Evolutionary conservation across 2,888 invertebrate genomes (phyloP).

Genomic region (Eurois occulta): DNA sequence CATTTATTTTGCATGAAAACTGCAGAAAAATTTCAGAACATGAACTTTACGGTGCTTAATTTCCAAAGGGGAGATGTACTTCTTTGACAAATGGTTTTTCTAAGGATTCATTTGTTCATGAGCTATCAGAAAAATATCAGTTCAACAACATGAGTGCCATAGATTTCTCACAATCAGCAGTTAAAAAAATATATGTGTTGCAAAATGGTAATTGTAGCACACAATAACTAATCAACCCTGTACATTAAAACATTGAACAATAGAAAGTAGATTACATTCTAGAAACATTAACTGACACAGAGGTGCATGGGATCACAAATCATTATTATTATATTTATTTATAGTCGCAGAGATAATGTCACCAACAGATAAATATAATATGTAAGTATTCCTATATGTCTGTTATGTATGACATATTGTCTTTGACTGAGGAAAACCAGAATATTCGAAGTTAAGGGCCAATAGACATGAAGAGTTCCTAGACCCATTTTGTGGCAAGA

Average conservation of each 20-base stretch:
- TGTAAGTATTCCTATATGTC: not conserved
- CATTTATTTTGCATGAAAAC: too few relatives aligned
- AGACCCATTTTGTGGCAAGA: not conserved
- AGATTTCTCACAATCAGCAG: not conserved
- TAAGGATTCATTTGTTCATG: not conserved
- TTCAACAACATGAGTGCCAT: not conserved
- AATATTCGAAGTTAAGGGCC: not conserved
- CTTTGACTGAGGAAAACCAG: not conserved
- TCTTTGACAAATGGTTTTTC: not conserved
- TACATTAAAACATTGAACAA: not conserved
- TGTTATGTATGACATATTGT: constrained; percentile 37
- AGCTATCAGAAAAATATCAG: too few relatives aligned
- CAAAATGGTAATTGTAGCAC: not conserved
- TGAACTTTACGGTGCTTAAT: too few relatives aligned
- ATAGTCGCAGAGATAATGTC: constrained; percentile 36
- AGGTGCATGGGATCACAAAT: constrained; percentile 1
- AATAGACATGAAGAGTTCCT: not conserved
- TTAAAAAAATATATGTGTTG: not conserved
- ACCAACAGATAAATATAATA: constrained; percentile 13
- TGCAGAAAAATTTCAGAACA: too few relatives aligned
- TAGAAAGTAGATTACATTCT: constrained; percentile 25
- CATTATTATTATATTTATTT: constrained; percentile 6
- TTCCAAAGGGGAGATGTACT: not conserved
- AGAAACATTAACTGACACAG: not conserved
- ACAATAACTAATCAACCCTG: not conserved